Percentiles rank a stretch among this genome's conserved stretches.
These are phyloP conservation scores for Chrysopilus asiliformis DNA, from an alignment of 2,888 invertebrate genomes.

Conservation along the genomic window DNA sequence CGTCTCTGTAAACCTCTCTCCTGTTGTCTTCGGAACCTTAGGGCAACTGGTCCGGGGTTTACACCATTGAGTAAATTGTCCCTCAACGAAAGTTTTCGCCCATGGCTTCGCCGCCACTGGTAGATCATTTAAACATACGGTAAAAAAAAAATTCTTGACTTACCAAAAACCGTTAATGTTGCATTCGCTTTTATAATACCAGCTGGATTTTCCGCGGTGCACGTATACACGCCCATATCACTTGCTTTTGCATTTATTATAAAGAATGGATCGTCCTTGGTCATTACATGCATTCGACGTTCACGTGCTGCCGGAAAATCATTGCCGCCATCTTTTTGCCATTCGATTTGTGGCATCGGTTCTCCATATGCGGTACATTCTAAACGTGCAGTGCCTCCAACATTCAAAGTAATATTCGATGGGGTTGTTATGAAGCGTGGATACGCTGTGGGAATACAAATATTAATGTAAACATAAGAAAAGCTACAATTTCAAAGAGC, in stretches of 20 bases:
- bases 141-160: constrained; percentile 10
- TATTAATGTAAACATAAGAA: no score
- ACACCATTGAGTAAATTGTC: no score
- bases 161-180: constrained; percentile 55
- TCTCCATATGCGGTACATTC: constrained; percentile 86
- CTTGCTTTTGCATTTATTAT: constrained; percentile 80
- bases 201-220: constrained; percentile 81
- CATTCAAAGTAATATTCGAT: constrained; percentile 66
- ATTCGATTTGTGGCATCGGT: constrained; percentile 76
- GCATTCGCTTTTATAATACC: constrained; percentile 79
- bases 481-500: no score
- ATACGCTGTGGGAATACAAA: constrained; percentile 43
- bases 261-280: constrained; percentile 80
- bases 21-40: no score
- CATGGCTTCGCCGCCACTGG: no score
- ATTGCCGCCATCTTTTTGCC: constrained; percentile 86
- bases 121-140: not conserved
- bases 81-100: no score
- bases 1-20: no score
- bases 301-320: constrained; percentile 92
- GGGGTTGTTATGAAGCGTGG: constrained; percentile 79
- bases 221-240: constrained; percentile 87
- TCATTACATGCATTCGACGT: constrained; percentile 83
- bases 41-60: no score
- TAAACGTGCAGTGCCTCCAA: constrained; percentile 72